Evolutionary conservation across 1,140 invertebrate genomes (phyloP).

Genomic region (Zeugodacus cucurbitae): DNA sequence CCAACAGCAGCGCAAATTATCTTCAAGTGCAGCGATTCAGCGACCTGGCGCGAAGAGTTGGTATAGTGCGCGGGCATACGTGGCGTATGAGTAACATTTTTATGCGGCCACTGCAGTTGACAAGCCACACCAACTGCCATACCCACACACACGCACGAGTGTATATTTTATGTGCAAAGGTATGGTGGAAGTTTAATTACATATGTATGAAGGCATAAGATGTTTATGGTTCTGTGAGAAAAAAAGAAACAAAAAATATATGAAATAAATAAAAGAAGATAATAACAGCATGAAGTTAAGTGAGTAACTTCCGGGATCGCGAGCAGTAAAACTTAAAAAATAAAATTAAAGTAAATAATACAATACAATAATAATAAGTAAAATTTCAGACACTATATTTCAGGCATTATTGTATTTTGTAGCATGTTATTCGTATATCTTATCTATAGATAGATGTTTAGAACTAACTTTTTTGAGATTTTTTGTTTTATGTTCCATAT

Average conservation of each 20-base stretch:
- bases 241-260: background rate
- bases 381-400: too few species aligned
- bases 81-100: slow-evolving; percentile 24
- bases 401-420: too few species aligned
- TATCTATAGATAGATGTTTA: too few species aligned
- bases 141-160: background rate
- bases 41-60: background rate
- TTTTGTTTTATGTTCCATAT: too few species aligned
- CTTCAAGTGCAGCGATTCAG: background rate
- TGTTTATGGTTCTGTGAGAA: background rate
- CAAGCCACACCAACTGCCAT: background rate
- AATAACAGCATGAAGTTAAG: background rate
- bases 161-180: background rate
- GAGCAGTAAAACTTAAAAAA: too few species aligned
- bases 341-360: too few species aligned
- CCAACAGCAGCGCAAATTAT: background rate
- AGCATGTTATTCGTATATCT: too few species aligned
- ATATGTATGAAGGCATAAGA: background rate
- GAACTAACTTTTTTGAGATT: too few species aligned
- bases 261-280: background rate
- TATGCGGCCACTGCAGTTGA: background rate
- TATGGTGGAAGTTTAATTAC: background rate
- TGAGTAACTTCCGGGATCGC: too few species aligned
- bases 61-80: background rate
- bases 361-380: too few species aligned